phyloP scores from a whole-genome alignment of 2,113 vertebrate species.

The Phalacrocorax aristotelis region DNA sequence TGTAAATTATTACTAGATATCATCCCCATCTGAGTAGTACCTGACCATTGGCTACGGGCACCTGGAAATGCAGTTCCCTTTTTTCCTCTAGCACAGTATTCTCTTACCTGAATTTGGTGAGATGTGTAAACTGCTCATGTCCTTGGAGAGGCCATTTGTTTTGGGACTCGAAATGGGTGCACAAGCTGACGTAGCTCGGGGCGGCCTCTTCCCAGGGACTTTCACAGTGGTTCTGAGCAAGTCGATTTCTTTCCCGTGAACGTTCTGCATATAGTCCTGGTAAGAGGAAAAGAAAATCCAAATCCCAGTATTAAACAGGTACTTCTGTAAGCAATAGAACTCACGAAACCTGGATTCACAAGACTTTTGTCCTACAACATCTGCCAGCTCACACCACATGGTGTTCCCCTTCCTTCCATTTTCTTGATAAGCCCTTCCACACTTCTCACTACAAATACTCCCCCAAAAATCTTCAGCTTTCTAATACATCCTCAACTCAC shows the following conservation, averaged over 20 bases:
- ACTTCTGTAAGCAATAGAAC: background rate
- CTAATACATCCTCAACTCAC: background rate
- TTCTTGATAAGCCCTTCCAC: background rate
- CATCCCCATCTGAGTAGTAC: background rate
- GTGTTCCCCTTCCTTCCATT: background rate
- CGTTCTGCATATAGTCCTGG: slow-evolving; percentile 99
- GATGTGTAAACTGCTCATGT: slow-evolving; percentile 93
- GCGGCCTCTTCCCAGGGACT: slow-evolving; percentile 94
- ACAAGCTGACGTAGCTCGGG: slow-evolving; percentile 91
- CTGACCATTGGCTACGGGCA: background rate
- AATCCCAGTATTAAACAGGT: background rate
- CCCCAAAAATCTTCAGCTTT: background rate
- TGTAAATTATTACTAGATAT: background rate
- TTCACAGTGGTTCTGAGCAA: slow-evolving; percentile 96
- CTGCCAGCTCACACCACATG: background rate
- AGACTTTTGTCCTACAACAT: background rate
- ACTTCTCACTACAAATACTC: background rate
- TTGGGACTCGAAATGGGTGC: slow-evolving; percentile 87
- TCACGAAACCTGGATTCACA: background rate
- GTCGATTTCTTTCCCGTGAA: slow-evolving; percentile 95
- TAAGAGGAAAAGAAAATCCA: background rate
- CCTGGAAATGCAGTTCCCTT: background rate
- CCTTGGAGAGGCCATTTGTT: slow-evolving; percentile 92
- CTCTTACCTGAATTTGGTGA: slow-evolving; percentile 84
- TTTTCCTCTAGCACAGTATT: fast-evolving